Evolutionary conservation across 2,113 vertebrate genomes (phyloP).

Genomic region (Hemiprocne comata): DNA sequence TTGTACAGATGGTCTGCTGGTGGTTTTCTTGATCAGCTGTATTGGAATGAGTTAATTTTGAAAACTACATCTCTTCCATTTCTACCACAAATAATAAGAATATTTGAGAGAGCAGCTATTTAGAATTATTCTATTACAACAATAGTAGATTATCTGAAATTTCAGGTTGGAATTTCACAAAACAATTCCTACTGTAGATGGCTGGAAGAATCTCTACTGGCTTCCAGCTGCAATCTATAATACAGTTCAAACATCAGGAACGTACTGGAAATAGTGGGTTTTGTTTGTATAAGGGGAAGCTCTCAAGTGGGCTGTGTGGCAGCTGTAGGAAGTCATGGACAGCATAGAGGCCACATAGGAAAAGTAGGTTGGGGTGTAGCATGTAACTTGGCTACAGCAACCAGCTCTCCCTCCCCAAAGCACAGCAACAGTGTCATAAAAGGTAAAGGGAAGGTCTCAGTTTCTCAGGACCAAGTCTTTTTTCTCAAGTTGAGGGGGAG

Average conservation of each 20-base stretch:
- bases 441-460: neutral
- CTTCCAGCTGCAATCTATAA: neutral
- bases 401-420: neutral
- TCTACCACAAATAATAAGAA: neutral
- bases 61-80: neutral
- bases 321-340: neutral
- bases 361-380: neutral
- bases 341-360: accelerated
- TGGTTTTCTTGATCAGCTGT: neutral
- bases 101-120: neutral
- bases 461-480: neutral
- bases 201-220: neutral
- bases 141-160: neutral
- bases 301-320: neutral
- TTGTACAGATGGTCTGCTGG: neutral
- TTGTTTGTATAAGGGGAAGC: neutral
- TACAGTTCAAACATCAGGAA: neutral
- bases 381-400: accelerated
- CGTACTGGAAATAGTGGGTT: neutral
- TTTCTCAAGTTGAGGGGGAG: neutral
- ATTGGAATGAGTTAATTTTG: neutral
- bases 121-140: neutral
- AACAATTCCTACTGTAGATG: neutral
- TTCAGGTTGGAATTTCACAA: neutral
- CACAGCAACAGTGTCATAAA: neutral